Percentiles rank a stretch among this genome's conserved stretches.
Conservation (phyloP, 2,797 vertebrate species). For the Danio tinwini region DNA sequence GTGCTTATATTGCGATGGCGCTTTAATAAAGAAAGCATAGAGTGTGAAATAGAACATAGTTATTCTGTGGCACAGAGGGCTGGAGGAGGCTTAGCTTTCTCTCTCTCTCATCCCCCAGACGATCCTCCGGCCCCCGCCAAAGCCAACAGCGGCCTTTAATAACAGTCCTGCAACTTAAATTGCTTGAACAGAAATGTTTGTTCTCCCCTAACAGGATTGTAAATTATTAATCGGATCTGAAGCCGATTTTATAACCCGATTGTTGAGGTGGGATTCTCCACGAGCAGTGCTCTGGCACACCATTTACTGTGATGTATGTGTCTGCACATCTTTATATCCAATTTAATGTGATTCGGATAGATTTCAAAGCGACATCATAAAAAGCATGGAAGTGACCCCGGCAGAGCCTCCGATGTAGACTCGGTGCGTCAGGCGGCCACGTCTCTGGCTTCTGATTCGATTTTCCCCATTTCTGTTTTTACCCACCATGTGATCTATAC, state of each 20-base stretch:
- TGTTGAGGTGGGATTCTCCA: constrained; percentile 75
- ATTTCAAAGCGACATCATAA: constrained; percentile 85
- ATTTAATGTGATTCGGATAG: constrained; percentile 79
- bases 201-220: constrained; percentile 78
- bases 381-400: constrained; percentile 80
- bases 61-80: constrained; percentile 74
- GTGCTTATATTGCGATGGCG: constrained; percentile 76
- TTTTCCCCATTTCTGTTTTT: constrained; percentile 75
- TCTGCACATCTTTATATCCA: constrained; percentile 78
- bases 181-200: constrained; percentile 78
- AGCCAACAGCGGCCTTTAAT: constrained; percentile 69
- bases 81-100: constrained; percentile 63
- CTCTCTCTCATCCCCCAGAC: constrained; percentile 58
- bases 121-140: constrained; percentile 56
- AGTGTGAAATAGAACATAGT: constrained; percentile 81
- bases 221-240: constrained; percentile 78
- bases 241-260: constrained; percentile 73
- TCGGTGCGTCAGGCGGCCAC: constrained; percentile 72
- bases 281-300: constrained; percentile 66
- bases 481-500: constrained; percentile 86
- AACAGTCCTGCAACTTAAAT: constrained; percentile 70
- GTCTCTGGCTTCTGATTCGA: constrained; percentile 85
- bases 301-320: constrained; percentile 79
- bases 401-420: constrained; percentile 70
- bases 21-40: constrained; percentile 83